Evolutionary conservation across 2,797 vertebrate genomes (phyloP), one percentile per base, ranked within the genome.

Genomic region (Telmatherina bonti): DNA sequence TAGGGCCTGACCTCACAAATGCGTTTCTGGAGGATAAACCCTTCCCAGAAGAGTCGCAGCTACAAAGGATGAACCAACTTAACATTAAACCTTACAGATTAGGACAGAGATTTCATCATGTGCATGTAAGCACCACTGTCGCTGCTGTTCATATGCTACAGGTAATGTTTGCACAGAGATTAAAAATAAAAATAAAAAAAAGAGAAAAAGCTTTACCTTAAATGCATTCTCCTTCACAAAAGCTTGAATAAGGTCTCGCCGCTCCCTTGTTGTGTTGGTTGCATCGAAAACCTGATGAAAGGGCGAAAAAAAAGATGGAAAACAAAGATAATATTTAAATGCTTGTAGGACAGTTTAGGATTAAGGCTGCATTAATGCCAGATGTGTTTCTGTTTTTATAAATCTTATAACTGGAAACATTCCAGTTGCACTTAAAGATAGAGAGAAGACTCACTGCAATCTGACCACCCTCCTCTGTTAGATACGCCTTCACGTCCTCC

Each of bases 241-340:
- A 72, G 83, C 85, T 67, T 97, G 88, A 82, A 99, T 98, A 79
- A 99, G 93, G 86, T 98, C 97, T 76, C 98, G 90, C 0, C 98
- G 95, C 77, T 99, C 97, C 72, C 97, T 95, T 20, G 98, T 99
- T 13, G 98, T 99, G 91, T 99, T 99, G 79, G 98, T 99, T 2
- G 97, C 98, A 88, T 99, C 98, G 71, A 99, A 99, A 63, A 99
- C 97, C 97, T 99, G 66, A 33, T 75, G 20, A 71, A 58, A 41
- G 7, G 0, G 26, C 11, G 4, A 22, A 62, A 27, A 58, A 29
- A n/a, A n/a, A 15, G 11, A 30, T 16, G 41, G 16, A 5, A 43
- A 38, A 38, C 41, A 43, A 43, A 43, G 41, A 43, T 43, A 13
- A 41, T 18, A 41, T 16, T 52, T 4, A 59, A 67, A 26, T 27